These are phyloP conservation scores for Criorhina ranunculi DNA, from an alignment of 2,888 invertebrate genomes.

Conservation along the genomic window DNA sequence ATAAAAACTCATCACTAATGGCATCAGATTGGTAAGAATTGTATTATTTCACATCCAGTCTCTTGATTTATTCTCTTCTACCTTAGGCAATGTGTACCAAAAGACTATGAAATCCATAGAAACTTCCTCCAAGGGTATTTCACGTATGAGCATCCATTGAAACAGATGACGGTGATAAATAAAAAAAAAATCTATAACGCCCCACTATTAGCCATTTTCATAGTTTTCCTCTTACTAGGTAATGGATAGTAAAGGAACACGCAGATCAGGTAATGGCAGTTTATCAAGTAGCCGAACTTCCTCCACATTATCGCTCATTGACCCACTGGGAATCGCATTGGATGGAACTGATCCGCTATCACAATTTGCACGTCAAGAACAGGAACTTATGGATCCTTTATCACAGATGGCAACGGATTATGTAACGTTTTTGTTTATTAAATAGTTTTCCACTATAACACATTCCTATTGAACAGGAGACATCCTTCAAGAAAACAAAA, in stretches of 20 bases:
- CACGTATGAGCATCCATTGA: slow-evolving; percentile 87
- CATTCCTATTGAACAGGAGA: slow-evolving; percentile 78
- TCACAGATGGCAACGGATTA: slow-evolving; percentile 86
- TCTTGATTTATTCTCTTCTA: background rate
- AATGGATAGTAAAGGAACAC: slow-evolving; percentile 85
- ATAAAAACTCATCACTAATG: slow-evolving; percentile 27
- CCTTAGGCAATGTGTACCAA: slow-evolving; percentile 81
- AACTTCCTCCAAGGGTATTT: slow-evolving; percentile 79
- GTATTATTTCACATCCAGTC: background rate
- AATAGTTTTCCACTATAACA: background rate
- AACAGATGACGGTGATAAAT: slow-evolving; percentile 85
- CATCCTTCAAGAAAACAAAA: slow-evolving; percentile 79
- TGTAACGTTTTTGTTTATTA: slow-evolving; percentile 77
- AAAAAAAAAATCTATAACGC: slow-evolving; percentile 68
- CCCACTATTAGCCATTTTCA: background rate
- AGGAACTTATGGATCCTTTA: slow-evolving; percentile 87
- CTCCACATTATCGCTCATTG: slow-evolving; percentile 85
- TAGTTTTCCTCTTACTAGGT: slow-evolving; percentile 82
- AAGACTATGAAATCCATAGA: slow-evolving; percentile 80
- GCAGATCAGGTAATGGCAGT: slow-evolving; percentile 84
- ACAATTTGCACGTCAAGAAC: slow-evolving; percentile 87
- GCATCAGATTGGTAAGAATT: slow-evolving; percentile 67
- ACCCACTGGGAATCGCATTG: slow-evolving; percentile 86
- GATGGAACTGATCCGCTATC: slow-evolving; percentile 91
- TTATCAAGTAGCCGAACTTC: slow-evolving; percentile 85